Base-by-base conservation (phyloP, 2,888 invertebrate species). In the Steinernema scapterisci region DNA sequence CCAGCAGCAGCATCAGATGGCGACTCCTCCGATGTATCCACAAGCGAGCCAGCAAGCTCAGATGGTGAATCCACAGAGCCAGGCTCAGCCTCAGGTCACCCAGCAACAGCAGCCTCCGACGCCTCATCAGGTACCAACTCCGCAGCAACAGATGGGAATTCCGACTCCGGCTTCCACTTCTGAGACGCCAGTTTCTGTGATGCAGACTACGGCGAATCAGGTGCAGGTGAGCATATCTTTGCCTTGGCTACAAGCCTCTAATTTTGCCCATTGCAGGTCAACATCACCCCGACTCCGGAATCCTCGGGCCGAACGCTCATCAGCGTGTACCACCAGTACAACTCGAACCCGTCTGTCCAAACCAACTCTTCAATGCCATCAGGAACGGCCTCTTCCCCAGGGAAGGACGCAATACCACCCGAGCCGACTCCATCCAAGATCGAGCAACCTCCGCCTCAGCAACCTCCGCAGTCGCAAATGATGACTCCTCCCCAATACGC, bases 391-490 rank as follows among this genome's bases (percentile, higher is more conserved):
- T 27, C 27, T 3, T 63, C 63, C 13, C 63, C 63, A 1, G 63
- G 63, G 16, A 80, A 82, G 43, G 74, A 86, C 63, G 83, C 84
- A 0, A 80, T 86, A 38, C 86, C 86, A 13, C 86, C 86, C 3
- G 86, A 86, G 70, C 86, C 86, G n/a, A 80, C 84, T 48, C 86
- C 86, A 0, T 81, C 82, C n/a, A 71, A 79, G n/a, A 70, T 73
- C 44, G 52, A 72, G 38, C 38, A 3, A 6, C 43, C 43, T 27
- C 54, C 44, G n/a, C 43, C 51, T 1, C 48, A 43, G 72, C 46
- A 16, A n/a, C 44, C 70, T n/a, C 54, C 27, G 19, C 48, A 43
- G 72, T 21, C 51, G 63, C 75, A 72, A 43, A 72, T 73, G 45
- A 70, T 73, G 70, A 70, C 48, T 27, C 46, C 63, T 0, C 63